Evolutionary conservation across 2,797 vertebrate genomes (phyloP), one percentile per base, ranked within the genome.

Genomic region (Apodemus agrarius): DNA sequence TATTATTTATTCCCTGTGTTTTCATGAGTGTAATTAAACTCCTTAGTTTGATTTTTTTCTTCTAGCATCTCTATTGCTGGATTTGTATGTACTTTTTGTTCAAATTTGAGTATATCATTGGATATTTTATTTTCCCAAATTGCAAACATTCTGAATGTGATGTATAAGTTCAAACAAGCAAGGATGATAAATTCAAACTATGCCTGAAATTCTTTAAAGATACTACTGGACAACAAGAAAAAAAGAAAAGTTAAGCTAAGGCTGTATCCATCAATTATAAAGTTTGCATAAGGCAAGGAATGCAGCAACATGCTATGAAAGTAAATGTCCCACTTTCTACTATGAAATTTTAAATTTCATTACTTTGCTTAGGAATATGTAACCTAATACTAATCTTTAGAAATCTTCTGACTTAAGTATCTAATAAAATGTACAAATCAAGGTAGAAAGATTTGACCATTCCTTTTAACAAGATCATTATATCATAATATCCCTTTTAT

Each of bases 181-280:
- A 61, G 63, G 63, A 31, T 31, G 29, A 65, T 65, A 31, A 65
- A 65, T 31, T 65, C 29, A 31, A 65, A 13, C 63, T 31, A 31
- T 31, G 63, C 63, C 54, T 96, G 65, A 96, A 96, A 92, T 88
- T 54, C 69, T 91, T 95, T 80, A 86, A 63, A 86, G 19, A 17
- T 72, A 79, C 82, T 11, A 72, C 4, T 85, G 12, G 46, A 86
- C 79, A 26, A 4, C 72, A 89, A 85, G 11, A 91, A 63, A 52
- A 79, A 11, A 79, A 11, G 16, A 74, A 96, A 93, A 72, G 2
- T 87, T 43, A 84, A 80, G n/a, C 40, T 92, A 87, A 67, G 6
- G 0, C 40, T 90, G 4, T 82, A 72, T 69, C 37, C 19, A 78
- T 6, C 14, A 11, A 94, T 21, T n/a, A 74, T 88, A 9, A 81